phyloP scores from a whole-genome alignment of 2,113 vertebrate species.

The Athene cunicularia region DNA sequence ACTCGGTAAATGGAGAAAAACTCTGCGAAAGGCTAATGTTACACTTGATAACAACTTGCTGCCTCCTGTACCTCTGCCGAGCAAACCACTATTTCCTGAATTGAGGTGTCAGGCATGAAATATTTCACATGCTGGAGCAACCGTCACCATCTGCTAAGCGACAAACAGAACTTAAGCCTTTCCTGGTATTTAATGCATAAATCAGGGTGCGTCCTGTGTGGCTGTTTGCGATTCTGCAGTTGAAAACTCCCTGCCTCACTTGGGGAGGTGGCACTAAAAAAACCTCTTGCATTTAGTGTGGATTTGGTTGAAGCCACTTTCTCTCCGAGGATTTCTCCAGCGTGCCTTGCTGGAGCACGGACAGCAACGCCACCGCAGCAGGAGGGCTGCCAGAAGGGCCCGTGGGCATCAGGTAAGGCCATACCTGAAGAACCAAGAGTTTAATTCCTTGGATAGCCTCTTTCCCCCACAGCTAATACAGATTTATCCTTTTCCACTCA shows the following conservation, averaged over 20 bases:
- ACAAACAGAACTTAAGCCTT: constrained; percentile 41
- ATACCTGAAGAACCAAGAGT: background rate
- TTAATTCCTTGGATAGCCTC: background rate
- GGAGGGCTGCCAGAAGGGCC: background rate
- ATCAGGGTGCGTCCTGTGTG: background rate
- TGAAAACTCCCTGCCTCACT: background rate
- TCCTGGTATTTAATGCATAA: constrained; percentile 13
- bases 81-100: constrained; percentile 67
- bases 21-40: background rate
- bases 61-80: constrained; percentile 36
- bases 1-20: background rate
- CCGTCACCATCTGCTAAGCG: constrained; percentile 5
- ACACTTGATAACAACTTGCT: background rate
- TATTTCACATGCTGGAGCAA: constrained; percentile 41
- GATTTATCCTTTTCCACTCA: background rate
- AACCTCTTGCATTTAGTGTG: background rate
- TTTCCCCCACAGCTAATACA: background rate
- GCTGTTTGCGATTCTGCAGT: background rate
- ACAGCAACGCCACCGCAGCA: background rate
- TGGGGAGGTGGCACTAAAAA: background rate
- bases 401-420: background rate
- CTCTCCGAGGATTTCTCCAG: rapidly evolving
- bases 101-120: constrained; percentile 43
- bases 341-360: rapidly evolving
- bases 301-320: background rate